Conservation (phyloP, 1,140 invertebrate species). For the Bombus pascuorum region DNA sequence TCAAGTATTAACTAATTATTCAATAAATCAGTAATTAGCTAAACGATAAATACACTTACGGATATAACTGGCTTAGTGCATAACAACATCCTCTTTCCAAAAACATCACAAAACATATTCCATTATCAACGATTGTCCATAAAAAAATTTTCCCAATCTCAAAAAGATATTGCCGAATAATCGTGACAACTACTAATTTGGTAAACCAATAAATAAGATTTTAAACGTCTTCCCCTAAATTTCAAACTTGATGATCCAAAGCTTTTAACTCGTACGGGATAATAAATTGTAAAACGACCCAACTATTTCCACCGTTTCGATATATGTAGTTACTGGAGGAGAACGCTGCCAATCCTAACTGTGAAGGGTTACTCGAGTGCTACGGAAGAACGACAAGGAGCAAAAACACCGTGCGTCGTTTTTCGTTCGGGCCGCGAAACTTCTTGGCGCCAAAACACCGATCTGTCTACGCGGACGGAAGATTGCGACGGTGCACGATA, state of each 20-base stretch:
- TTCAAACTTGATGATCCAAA: neutral
- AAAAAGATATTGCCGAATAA: neutral
- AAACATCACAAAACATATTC: neutral
- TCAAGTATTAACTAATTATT: too few relatives aligned
- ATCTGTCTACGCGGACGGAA: conserved; percentile 9
- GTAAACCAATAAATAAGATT: neutral
- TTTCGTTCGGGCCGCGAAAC: conserved; percentile 32
- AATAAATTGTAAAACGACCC: neutral
- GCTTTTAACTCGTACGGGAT: too few relatives aligned
- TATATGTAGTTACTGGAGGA: neutral
- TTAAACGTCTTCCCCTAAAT: neutral
- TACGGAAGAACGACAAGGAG: neutral
- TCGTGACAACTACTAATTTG: too few relatives aligned
- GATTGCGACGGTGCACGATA: conserved; percentile 50
- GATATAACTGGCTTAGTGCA: too few relatives aligned
- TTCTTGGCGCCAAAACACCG: conserved; percentile 63
- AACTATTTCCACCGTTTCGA: neutral
- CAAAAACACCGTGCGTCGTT: neutral
- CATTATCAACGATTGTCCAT: neutral
- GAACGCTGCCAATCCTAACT: neutral
- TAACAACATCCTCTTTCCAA: neutral
- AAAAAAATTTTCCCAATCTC: neutral
- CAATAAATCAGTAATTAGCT: too few relatives aligned
- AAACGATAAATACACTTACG: too few relatives aligned
- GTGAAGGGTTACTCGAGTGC: neutral